Base-by-base conservation (phyloP, 2,113 vertebrate species). In the Gracilinanus agilis region DNA sequence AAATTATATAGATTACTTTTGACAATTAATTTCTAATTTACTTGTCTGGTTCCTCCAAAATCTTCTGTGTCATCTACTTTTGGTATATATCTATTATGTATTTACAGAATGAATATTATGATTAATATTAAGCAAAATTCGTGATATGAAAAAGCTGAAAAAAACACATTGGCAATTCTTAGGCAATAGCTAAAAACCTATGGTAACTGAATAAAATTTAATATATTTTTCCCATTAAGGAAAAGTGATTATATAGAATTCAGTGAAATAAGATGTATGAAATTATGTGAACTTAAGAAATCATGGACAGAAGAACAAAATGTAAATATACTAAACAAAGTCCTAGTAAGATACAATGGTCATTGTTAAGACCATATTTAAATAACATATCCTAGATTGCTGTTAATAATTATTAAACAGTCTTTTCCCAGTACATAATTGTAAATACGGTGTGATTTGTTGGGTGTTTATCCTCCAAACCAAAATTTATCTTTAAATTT, bases 1-100 rank as follows among this genome's bases (percentile, higher is more conserved):
- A 55, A 16, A 96, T 97, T 97, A 96, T 91, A 94, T 96, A 97
- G 95, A 97, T 96, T 97, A 97, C 97, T 96, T 97, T 97, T 97
- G 94, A 93, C 91, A 97, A 96, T 92, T 94, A 97, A 96, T 96
- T 96, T 96, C 91, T 93, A 97, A 98, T 92, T 96, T 97, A 97
- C 97, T 97, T 97, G 55, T 94, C 94, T 92, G 92, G 58, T 94
- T 93, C 93, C 97, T 96, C 95, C 96, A 91, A 55, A 55, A 3
- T 96, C 95, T 93, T 96, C 96, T 96, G 95, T 95, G 93, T 94
- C 96, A 96, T 55, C 94, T 95, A 96, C 92, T 90, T 89, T 97
- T 91, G 6, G 94, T 91, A 95, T 49, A 96, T 53, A 96, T 92
- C 94, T 94, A 96, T 95, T 95, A 91, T 49, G 89, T 44, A 88